These are phyloP conservation scores for Oreortyx pictus DNA, from an alignment of 2,797 vertebrate species.

Conservation along the genomic window DNA sequence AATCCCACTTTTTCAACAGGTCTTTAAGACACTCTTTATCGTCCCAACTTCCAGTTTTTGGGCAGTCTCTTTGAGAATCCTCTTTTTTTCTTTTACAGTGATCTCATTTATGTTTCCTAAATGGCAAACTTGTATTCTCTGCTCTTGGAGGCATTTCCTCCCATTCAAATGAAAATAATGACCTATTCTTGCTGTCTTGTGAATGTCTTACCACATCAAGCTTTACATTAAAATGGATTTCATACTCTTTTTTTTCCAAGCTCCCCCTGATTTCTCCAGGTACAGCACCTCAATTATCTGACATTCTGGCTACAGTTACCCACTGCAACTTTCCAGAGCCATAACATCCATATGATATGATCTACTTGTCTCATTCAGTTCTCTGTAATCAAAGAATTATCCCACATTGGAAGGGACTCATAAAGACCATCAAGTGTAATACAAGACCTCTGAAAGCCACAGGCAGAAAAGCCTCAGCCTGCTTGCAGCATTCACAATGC, in stretches of 20 bases:
- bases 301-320: not conserved
- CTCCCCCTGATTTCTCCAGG: not conserved
- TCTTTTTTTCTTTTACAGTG: not conserved
- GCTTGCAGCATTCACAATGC: not conserved
- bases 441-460: not conserved
- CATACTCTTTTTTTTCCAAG: not conserved
- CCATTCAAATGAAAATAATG: not conserved
- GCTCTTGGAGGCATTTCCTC: not conserved
- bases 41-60: not conserved
- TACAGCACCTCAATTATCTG: too few relatives aligned
- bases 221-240: not conserved
- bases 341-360: not conserved
- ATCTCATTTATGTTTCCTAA: not conserved
- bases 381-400: too few relatives aligned
- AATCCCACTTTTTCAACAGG: not conserved
- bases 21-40: not conserved
- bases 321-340: not conserved
- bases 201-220: not conserved
- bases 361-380: not conserved
- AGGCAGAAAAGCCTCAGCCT: not conserved
- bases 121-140: not conserved
- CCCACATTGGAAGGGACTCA: too few relatives aligned
- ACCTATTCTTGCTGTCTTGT: not conserved
- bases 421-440: not conserved
- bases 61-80: not conserved